Conservation (phyloP, 2,888 invertebrate genomes). For the Biston stratarius region DNA sequence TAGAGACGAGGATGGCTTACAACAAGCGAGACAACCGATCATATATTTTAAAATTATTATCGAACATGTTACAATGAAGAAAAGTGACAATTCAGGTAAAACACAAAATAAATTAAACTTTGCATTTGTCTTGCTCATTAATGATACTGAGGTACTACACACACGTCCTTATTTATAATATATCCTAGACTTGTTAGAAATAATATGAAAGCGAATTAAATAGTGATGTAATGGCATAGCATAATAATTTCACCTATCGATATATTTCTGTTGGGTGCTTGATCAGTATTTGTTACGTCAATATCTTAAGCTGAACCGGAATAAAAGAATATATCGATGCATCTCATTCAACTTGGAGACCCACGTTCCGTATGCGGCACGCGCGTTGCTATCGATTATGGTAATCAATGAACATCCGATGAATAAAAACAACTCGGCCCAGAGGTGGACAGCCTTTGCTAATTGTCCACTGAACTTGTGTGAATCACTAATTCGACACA, state of each 20-base stretch:
- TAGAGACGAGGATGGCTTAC: background rate
- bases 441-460: slow-evolving; percentile 86
- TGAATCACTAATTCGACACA: slow-evolving; percentile 79
- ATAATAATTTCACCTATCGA: slow-evolving; percentile 8
- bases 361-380: slow-evolving; percentile 79
- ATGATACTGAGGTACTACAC: background rate
- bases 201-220: background rate
- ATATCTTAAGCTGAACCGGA: slow-evolving; percentile 19
- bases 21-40: too few species aligned
- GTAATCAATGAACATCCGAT: slow-evolving; percentile 85
- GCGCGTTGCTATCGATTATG: slow-evolving; percentile 83
- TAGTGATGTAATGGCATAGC: slow-evolving; percentile 8
- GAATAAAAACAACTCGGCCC: slow-evolving; percentile 81
- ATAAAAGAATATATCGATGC: slow-evolving; percentile 56
- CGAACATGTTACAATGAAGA: too few species aligned
- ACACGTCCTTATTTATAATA: background rate
- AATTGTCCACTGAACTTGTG: slow-evolving; percentile 83
- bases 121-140: too few species aligned
- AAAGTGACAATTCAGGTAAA: too few species aligned
- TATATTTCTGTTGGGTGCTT: background rate
- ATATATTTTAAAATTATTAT: too few species aligned
- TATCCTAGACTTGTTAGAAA: background rate
- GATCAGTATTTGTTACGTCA: background rate
- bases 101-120: too few species aligned
- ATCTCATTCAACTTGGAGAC: slow-evolving; percentile 71